Evolutionary conservation across 2,888 invertebrate species (phyloP).

Genomic region (Dicycla oo): DNA sequence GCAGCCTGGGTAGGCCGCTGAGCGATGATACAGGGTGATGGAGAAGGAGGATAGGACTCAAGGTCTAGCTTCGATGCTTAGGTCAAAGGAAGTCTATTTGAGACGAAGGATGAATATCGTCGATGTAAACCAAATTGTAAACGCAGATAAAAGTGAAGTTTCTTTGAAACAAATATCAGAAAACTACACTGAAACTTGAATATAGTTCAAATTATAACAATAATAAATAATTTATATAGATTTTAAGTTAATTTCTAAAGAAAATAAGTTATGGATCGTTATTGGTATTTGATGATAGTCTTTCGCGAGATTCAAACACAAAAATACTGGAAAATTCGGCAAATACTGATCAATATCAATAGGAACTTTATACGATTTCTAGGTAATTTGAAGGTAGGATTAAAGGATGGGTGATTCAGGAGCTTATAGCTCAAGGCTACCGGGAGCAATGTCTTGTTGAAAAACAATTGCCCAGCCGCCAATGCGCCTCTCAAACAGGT

Average conservation of each 20-base stretch:
- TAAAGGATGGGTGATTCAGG: constrained; percentile 38
- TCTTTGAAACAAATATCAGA: constrained; percentile 48
- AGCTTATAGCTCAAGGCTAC: constrained; percentile 77
- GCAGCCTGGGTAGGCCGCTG: constrained; percentile 74
- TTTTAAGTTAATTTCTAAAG: background rate
- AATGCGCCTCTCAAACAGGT: constrained; percentile 74
- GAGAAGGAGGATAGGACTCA: background rate
- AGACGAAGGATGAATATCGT: constrained; percentile 5
- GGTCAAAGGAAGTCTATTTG: background rate
- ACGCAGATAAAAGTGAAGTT: constrained; percentile 29
- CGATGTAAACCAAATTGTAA: constrained; percentile 7
- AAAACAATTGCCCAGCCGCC: constrained; percentile 88
- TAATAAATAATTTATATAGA: background rate
- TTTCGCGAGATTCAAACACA: constrained; percentile 38
- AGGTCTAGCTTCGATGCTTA: background rate
- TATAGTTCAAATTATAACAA: constrained; percentile 5
- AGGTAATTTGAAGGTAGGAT: background rate
- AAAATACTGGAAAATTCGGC: background rate
- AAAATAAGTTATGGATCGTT: background rate
- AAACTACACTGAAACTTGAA: constrained; percentile 33
- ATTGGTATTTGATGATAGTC: constrained; percentile 19
- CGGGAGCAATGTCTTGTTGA: constrained; percentile 88
- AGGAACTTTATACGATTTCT: constrained; percentile 17
- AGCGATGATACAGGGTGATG: constrained; percentile 65
- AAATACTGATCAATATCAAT: constrained; percentile 29